Base-by-base conservation (phyloP, 2,113 vertebrate species). In the Pycnonotus jocosus region DNA sequence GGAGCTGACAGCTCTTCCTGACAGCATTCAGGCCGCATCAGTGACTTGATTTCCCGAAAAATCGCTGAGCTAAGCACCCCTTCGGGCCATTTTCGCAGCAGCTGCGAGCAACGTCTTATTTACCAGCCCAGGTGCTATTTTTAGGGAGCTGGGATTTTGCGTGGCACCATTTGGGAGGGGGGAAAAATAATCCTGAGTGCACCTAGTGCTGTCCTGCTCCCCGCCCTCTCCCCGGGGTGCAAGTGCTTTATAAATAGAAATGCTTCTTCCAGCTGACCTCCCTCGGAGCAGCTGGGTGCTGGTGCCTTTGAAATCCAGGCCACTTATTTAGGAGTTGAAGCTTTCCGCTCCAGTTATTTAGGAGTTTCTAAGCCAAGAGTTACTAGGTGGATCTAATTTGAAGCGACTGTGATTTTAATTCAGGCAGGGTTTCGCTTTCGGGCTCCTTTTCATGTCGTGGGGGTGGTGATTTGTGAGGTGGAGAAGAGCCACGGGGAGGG, bases 271-370 rank as follows among this genome's bases (percentile, higher is more conserved):
- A 86, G 93, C 80, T 96, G 95, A 97, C 95, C 95, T 95, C 38
- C 7, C 92, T 57, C 5, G 15, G 58, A 92, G 94, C 93, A 96
- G 93, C 93, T 94, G 88, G 58, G 81, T 30, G 89, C 79, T 94
- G 62, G 7, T 81, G 88, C 92, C 92, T 86, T 70, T 74, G 90
- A 81, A 96, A 97, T 94, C 81, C 82, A 95, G 95, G 94, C 72
- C 92, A 92, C 44, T 86, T 92, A 81, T 86, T 86, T 93, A 20
- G 72, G 94, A 92, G 90, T 38, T 7, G 54, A 86, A 81, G 92
- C 83, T 96, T 97, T 96, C 95, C 37, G 93, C 95, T 96, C 93
- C 94, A 95, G 86, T 96, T 97, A 73, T 81, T 93, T 4, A 7
- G 56, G 85, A 66, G 82, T 70, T 90, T 80, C 71, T 27, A 78